These are phyloP conservation scores for Macquaria australasica DNA, from an alignment of 2,113 vertebrate species.

Conservation along the genomic window DNA sequence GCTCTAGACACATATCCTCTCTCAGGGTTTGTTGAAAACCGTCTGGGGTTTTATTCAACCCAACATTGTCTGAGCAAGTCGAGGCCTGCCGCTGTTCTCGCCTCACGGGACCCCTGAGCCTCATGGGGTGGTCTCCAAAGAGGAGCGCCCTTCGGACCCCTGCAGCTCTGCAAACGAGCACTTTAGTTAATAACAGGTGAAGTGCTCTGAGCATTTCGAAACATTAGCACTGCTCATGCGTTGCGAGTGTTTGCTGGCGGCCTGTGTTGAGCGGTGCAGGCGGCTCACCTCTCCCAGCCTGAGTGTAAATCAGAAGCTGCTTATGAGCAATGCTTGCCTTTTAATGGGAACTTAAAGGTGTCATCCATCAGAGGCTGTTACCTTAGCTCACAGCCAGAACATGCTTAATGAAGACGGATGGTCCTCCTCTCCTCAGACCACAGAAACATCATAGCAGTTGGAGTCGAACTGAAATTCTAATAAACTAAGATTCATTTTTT, in stretches of 20 bases:
- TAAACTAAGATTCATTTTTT: too few relatives aligned
- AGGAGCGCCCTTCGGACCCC: conserved; percentile 35
- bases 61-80: conserved; percentile 57
- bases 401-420: conserved; percentile 57
- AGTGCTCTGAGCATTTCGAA: conserved; percentile 38
- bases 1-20: neutral
- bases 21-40: conserved; percentile 7
- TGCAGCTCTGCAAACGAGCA: conserved; percentile 40
- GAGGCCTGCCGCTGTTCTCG: conserved; percentile 55
- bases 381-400: conserved; percentile 34
- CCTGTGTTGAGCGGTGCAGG: neutral
- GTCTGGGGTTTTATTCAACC: conserved; percentile 36
- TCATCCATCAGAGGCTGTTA: conserved; percentile 66
- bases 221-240: neutral
- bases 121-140: conserved; percentile 26
- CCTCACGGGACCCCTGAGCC: conserved; percentile 52
- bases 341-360: conserved; percentile 69
- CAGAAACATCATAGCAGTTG: neutral
- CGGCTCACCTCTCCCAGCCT: neutral
- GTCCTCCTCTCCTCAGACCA: conserved; percentile 3
- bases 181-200: conserved; percentile 44
- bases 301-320: conserved; percentile 51
- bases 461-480: neutral
- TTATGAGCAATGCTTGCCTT: conserved; percentile 59
- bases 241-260: conserved; percentile 10